A percentile compares a stretch with the other conserved stretches of the same genome.
phyloP scores from a whole-genome alignment of 2,888 invertebrate genomes.

The Acleris sparsana region DNA sequence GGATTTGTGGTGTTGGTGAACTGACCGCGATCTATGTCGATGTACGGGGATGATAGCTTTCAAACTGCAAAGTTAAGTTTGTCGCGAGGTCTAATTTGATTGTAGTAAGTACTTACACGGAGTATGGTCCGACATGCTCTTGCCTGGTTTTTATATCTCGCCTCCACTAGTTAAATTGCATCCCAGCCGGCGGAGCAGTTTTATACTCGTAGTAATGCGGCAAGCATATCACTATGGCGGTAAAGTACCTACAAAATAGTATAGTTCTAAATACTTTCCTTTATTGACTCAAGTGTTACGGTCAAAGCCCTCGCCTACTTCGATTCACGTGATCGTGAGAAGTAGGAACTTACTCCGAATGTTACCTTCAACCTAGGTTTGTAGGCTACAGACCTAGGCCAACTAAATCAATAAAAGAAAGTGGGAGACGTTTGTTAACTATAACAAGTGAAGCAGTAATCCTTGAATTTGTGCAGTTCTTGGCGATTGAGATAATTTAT shows the following conservation, averaged over 20 bases:
- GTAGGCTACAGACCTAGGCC: slow-evolving; percentile 22
- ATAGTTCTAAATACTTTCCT: not conserved
- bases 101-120: too few species aligned
- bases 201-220: too few species aligned
- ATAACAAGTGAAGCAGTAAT: slow-evolving; percentile 16
- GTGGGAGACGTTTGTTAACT: slow-evolving; percentile 8
- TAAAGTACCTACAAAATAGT: not conserved
- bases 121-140: too few species aligned
- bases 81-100: too few species aligned
- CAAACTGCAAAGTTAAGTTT: too few species aligned
- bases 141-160: too few species aligned
- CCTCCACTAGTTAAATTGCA: too few species aligned
- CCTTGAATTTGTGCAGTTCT: slow-evolving; percentile 15
- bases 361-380: slow-evolving; percentile 10
- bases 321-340: slow-evolving; percentile 6
- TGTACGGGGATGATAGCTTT: too few species aligned
- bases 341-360: slow-evolving; percentile 14
- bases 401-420: slow-evolving; percentile 24
- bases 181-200: too few species aligned
- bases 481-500: not conserved
- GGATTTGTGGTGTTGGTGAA: too few species aligned
- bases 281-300: not conserved
- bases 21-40: too few species aligned
- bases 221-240: not conserved
- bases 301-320: slow-evolving; percentile 19